Conservation (phyloP, 2,888 invertebrate genomes). For the Pristionchus maxplancki region DNA sequence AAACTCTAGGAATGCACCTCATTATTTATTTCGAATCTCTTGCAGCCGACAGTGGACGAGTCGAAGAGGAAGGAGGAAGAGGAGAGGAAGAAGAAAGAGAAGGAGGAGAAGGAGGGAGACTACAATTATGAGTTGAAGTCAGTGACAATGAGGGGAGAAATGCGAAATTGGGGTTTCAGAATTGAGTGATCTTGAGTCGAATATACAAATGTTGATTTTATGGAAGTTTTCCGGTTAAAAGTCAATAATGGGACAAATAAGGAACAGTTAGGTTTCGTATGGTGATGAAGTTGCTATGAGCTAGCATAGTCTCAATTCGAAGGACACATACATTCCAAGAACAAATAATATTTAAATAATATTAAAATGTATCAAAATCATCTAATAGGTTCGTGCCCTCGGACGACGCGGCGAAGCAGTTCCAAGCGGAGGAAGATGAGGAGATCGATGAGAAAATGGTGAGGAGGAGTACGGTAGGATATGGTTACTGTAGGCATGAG, state of each 20-base stretch:
- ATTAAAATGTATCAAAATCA: too few species aligned
- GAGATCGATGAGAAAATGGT: constrained; percentile 43
- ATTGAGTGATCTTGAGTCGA: neutral
- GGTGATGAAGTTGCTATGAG: neutral
- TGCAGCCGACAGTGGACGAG: constrained; percentile 19
- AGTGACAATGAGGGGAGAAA: neutral
- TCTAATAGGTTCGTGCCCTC: constrained; percentile 24
- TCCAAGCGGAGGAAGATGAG: constrained; percentile 37
- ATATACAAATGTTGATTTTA: neutral
- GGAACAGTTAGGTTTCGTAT: neutral
- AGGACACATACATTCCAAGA: too few species aligned
- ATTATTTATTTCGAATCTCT: neutral
- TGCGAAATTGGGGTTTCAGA: neutral
- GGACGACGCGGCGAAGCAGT: neutral
- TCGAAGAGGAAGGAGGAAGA: constrained; percentile 47
- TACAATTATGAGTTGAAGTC: constrained; percentile 48
- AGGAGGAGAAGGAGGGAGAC: constrained; percentile 51
- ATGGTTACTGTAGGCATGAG: too few species aligned
- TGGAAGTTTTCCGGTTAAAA: neutral
- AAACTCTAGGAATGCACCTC: neutral
- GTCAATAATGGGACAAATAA: neutral
- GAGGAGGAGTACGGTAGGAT: neutral
- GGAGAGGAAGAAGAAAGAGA: constrained; percentile 40
- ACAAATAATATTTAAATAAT: too few species aligned
- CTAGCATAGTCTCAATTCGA: too few species aligned